phyloP scores from a whole-genome alignment of 2,888 invertebrate genomes.

The Harpalus rubripes region DNA sequence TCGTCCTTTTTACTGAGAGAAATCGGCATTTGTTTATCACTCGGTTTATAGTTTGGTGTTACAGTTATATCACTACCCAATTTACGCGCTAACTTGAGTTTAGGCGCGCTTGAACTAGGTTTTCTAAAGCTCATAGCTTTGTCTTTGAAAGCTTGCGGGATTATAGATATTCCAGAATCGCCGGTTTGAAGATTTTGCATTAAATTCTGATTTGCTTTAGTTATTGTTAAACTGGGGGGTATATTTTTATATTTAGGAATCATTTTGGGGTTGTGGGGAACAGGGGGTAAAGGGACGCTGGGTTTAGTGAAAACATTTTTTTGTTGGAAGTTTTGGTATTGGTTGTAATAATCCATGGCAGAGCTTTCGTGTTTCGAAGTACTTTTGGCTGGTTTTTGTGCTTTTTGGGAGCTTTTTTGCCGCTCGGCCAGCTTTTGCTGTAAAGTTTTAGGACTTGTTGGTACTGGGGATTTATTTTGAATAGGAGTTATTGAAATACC shows the following conservation, averaged over 20 bases:
- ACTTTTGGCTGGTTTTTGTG: slow-evolving; percentile 68
- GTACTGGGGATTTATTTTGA: slow-evolving; percentile 71
- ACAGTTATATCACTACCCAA: slow-evolving; percentile 62
- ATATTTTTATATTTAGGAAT: slow-evolving; percentile 72
- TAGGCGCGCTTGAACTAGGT: slow-evolving; percentile 37
- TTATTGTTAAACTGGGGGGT: slow-evolving; percentile 79
- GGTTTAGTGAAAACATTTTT: slow-evolving; percentile 68
- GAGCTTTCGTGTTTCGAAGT: slow-evolving; percentile 64
- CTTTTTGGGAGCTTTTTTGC: slow-evolving; percentile 78
- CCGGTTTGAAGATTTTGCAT: slow-evolving; percentile 67
- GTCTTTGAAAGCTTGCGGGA: slow-evolving; percentile 67
- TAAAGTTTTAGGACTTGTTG: slow-evolving; percentile 82
- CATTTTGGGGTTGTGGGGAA: slow-evolving; percentile 55
- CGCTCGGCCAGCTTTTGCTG: slow-evolving; percentile 85
- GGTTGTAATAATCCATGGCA: slow-evolving; percentile 68
- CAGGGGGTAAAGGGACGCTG: slow-evolving; percentile 8
- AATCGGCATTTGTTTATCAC: slow-evolving; percentile 68
- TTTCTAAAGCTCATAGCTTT: slow-evolving; percentile 65
- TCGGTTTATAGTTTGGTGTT: slow-evolving; percentile 58
- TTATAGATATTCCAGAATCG: slow-evolving; percentile 75
- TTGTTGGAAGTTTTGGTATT: slow-evolving; percentile 67
- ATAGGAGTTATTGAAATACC: slow-evolving; percentile 78
- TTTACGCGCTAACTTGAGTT: slow-evolving; percentile 54
- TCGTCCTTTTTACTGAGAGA: slow-evolving; percentile 71
- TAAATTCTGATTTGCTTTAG: slow-evolving; percentile 73